Percentiles rank a stretch among this genome's conserved stretches.
These are phyloP conservation scores for Acanthurus lineatus DNA, from an alignment of 2,797 vertebrate genomes.

Conservation along the genomic window DNA sequence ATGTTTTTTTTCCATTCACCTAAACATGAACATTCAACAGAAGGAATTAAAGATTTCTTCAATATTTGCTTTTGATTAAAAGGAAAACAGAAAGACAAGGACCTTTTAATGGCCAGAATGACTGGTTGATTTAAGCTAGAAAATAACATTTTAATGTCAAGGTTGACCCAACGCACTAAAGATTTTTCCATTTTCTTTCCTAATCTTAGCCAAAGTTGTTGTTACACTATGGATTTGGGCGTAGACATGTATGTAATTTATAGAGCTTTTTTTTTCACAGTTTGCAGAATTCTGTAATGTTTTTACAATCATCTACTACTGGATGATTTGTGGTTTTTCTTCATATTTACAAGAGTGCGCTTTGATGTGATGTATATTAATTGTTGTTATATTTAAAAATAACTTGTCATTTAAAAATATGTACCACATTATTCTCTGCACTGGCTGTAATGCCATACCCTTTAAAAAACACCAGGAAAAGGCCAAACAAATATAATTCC, in stretches of 20 bases:
- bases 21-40: no score
- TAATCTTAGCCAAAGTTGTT: no score
- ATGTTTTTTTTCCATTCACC: no score
- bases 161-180: no score
- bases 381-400: slow-evolving; percentile 54
- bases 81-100: no score
- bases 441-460: slow-evolving; percentile 65
- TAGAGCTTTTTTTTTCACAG: not conserved
- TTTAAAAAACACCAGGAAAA: slow-evolving; percentile 74
- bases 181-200: no score
- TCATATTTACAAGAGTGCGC: slow-evolving; percentile 34
- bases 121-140: no score
- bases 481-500: slow-evolving; percentile 80
- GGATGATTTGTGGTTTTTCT: slow-evolving; percentile 23
- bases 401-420: slow-evolving; percentile 62
- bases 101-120: no score
- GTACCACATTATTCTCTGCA: slow-evolving; percentile 48
- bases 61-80: no score
- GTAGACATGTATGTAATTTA: not conserved
- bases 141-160: no score
- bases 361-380: slow-evolving; percentile 50
- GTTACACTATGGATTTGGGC: not conserved
- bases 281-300: slow-evolving; percentile 8
- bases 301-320: slow-evolving; percentile 22
- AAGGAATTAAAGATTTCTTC: no score